phyloP scores from a whole-genome alignment of 1,140 invertebrate genomes.

The Drosophila bipectinata region DNA sequence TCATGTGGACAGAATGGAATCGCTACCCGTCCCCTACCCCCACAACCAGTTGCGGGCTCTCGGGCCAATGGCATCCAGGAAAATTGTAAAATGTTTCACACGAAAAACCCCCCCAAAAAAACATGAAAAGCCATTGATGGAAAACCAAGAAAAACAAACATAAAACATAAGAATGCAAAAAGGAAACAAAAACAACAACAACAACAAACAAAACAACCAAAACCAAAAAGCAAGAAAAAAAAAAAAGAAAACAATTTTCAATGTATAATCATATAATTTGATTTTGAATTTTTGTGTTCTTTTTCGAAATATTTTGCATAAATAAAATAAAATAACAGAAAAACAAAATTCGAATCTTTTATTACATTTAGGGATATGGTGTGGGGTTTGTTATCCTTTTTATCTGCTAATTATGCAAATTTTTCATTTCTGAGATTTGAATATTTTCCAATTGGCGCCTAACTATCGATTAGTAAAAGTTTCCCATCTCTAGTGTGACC shows the following conservation, averaged over 20 bases:
- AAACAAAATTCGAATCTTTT: constrained; percentile 58
- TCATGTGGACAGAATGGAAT: constrained; percentile 3
- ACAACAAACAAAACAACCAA: constrained; percentile 44
- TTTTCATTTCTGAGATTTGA: background rate
- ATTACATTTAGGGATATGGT: no score
- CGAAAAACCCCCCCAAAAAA: constrained; percentile 12
- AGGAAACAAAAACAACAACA: constrained; percentile 35
- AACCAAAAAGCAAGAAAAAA: constrained; percentile 9
- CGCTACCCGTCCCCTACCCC: background rate
- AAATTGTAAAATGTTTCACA: constrained; percentile 78
- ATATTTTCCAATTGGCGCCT: background rate
- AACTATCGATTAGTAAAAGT: background rate
- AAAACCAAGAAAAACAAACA: constrained; percentile 42
- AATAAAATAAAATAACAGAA: constrained; percentile 83
- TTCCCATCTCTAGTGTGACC: background rate
- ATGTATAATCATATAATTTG: constrained; percentile 82
- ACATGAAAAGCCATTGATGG: constrained; percentile 6
- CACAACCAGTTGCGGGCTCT: background rate
- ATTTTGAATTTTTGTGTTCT: constrained; percentile 81
- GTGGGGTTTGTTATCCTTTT: no score
- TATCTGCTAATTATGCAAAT: background rate
- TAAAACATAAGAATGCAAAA: constrained; percentile 72
- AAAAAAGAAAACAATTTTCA: constrained; percentile 65
- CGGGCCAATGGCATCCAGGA: constrained; percentile 21
- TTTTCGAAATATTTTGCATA: constrained; percentile 84